Conservation (phyloP, 2,797 vertebrate species). For the Sphaeramia orbicularis region DNA sequence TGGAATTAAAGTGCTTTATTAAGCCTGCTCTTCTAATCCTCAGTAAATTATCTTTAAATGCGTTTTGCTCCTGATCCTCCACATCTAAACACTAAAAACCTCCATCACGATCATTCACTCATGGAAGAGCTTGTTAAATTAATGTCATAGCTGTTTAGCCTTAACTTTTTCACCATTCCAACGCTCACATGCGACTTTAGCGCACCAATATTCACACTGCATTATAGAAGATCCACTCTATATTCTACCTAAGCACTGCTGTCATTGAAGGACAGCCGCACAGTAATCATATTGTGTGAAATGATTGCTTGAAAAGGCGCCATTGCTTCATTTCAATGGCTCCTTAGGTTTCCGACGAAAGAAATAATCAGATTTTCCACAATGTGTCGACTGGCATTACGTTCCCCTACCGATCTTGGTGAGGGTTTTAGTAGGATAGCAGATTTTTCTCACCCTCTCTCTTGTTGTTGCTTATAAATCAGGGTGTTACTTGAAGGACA, state of each 20-base stretch:
- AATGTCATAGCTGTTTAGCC: constrained; percentile 19
- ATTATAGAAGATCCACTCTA: constrained; percentile 39
- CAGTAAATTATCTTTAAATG: constrained; percentile 12
- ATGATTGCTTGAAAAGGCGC: constrained; percentile 37
- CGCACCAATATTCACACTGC: constrained; percentile 38
- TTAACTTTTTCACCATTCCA: not conserved
- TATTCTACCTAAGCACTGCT: constrained; percentile 30
- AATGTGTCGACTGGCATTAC: constrained; percentile 24
- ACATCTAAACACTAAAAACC: constrained; percentile 1
- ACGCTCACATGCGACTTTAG: not conserved
- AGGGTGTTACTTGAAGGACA: constrained; percentile 78
- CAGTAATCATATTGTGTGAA: constrained; percentile 38
- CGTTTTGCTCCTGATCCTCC: not conserved
- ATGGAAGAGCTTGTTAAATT: constrained; percentile 21
- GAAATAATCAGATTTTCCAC: constrained; percentile 57
- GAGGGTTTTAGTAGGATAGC: constrained; percentile 24
- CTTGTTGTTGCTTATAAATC: constrained; percentile 69
- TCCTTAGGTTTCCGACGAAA: constrained; percentile 51
- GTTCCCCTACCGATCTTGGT: constrained; percentile 26
- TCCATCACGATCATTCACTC: constrained; percentile 21
- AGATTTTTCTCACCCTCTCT: constrained; percentile 32
- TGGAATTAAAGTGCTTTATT: not conserved
- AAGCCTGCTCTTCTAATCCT: constrained; percentile 13
- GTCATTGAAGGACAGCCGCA: constrained; percentile 48
- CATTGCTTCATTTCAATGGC: constrained; percentile 51